Base-by-base conservation (phyloP, 2,888 invertebrate species). In the Ceriagrion tenellum region DNA sequence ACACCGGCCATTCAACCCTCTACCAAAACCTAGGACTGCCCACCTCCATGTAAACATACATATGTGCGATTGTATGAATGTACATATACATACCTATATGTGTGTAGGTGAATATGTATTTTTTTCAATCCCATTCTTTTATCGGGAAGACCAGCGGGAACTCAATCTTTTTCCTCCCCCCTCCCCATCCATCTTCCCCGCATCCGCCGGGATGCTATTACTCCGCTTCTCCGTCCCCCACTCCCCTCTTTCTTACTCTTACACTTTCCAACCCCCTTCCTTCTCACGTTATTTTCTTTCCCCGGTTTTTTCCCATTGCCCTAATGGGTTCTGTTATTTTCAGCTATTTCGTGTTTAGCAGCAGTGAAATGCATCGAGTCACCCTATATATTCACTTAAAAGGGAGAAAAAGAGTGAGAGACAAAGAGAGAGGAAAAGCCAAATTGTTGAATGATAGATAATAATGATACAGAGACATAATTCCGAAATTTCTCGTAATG, bases 311-410 rank as follows among this genome's bases (percentile, higher is more conserved):
- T 81, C 89, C 47, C 35, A 69, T 40, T 69, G 63, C 93, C 47
- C 69, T 26, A 81, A 81, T 81, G 81, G 81, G 47, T 63, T 91
- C 59, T 40, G 91, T 59, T n/a, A 69, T 63, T 93, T 63, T 55
- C 26, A 47, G 35, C 69, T 18, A 69, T 93, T 69, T 74, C 93
- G 93, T 93, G 93, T n/a, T 69, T n/a, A 47, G 93, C 40, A 69
- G 93, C 93, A 93, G 93, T 93, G 93, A 93, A 93, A 93, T 81
- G 93, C 63, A 93, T 23, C 59, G 56, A 91, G 56, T 91, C 93
- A 47, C 63, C n/a, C 10, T 20, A 30, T 90, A 30, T 90, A 56
- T 90, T 90, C 35, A 59, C 59, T 30, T 91, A 40, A 91, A 47
- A 59, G 90, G 59, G 56, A 59, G 40, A 35, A 30, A 56, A 56